Evolutionary conservation across 2,797 vertebrate species (phyloP).

Genomic region (Clamator glandarius): DNA sequence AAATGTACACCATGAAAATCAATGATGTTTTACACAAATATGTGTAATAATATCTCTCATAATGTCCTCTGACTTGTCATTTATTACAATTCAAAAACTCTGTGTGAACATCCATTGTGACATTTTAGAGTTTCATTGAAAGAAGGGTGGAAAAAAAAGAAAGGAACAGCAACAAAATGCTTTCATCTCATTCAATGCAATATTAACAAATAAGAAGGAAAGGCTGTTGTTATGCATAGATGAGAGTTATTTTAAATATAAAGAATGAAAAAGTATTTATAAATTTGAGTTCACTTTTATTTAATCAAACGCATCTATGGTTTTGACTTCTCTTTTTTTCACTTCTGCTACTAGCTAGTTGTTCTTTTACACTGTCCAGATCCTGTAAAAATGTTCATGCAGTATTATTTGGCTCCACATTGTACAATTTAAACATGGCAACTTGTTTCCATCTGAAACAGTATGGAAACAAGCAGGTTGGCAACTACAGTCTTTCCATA

Average conservation of each 20-base stretch:
- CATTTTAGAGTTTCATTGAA: not conserved
- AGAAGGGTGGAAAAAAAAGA: not conserved
- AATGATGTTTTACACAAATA: slow-evolving; percentile 66
- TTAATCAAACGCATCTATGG: not conserved
- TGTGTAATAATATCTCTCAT: slow-evolving; percentile 63
- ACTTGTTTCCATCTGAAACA: not conserved
- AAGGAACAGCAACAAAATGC: not conserved
- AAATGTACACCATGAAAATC: slow-evolving; percentile 62
- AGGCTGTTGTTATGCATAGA: not conserved
- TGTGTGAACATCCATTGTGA: not conserved
- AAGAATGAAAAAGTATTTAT: not conserved
- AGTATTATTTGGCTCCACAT: not conserved
- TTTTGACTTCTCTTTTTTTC: not conserved
- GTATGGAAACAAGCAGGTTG: not conserved
- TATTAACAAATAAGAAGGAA: not conserved
- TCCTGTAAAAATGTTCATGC: not conserved
- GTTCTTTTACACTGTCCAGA: not conserved
- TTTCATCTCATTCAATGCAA: not conserved
- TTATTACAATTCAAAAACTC: slow-evolving; percentile 71
- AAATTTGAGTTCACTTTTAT: not conserved
- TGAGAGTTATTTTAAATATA: not conserved
- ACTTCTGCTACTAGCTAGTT: not conserved
- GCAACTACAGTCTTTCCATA: not conserved
- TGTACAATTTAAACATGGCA: not conserved
- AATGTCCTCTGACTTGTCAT: slow-evolving; percentile 57